Conservation (phyloP, 2,888 invertebrate genomes). For the Enchytraeus crypticus region DNA sequence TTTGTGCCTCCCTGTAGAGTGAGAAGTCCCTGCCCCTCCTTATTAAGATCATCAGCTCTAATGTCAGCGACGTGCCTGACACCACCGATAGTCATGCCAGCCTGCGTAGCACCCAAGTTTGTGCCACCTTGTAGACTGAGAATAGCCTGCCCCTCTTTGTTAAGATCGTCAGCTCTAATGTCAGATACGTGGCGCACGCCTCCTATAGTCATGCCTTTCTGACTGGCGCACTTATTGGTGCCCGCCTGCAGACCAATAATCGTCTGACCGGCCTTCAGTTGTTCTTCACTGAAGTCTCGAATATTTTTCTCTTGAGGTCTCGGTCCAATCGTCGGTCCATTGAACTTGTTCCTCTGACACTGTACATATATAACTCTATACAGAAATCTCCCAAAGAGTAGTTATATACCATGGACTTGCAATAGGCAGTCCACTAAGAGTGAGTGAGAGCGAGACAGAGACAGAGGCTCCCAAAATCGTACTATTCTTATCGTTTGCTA, state of each 20-base stretch:
- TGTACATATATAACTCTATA: no score
- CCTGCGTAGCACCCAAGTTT: slow-evolving; percentile 42
- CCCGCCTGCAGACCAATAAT: slow-evolving; percentile 44
- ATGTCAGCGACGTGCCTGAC: slow-evolving; percentile 43
- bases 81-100: slow-evolving; percentile 39
- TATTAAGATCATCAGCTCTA: slow-evolving; percentile 34
- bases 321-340: slow-evolving; percentile 41
- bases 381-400: no score
- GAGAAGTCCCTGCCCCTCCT: slow-evolving; percentile 36
- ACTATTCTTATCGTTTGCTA: background rate
- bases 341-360: slow-evolving; percentile 38
- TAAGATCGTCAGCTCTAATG: slow-evolving; percentile 40
- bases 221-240: slow-evolving; percentile 42
- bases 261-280: slow-evolving; percentile 35
- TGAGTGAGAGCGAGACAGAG: no score
- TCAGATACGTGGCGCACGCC: slow-evolving; percentile 43
- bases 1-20: slow-evolving; percentile 43
- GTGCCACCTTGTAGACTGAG: slow-evolving; percentile 43
- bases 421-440: no score
- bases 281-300: slow-evolving; percentile 42
- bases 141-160: slow-evolving; percentile 33
- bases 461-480: no score
- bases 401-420: no score
- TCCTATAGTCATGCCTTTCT: slow-evolving; percentile 42
- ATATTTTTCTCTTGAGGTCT: slow-evolving; percentile 41